Percentiles rank a stretch among this genome's conserved stretches.
phyloP scores from a whole-genome alignment of 2,888 invertebrate species.

The Schrankia costaestrigalis region DNA sequence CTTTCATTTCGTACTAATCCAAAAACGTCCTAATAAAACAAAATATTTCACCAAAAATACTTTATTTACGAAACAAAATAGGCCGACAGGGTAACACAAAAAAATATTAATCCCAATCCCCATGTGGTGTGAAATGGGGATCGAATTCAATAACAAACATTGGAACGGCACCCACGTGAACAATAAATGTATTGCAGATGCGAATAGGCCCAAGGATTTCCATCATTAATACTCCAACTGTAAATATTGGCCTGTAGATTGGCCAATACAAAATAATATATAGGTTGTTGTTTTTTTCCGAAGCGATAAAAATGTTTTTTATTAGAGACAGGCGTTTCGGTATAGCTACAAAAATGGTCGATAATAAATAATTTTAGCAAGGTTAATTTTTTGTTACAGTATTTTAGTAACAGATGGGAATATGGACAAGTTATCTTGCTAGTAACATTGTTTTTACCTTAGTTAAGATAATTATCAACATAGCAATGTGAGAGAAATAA shows the following conservation, averaged over 20 bases:
- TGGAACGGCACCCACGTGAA: constrained; percentile 49
- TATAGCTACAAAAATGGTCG: too few species aligned
- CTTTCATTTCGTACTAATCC: constrained; percentile 2
- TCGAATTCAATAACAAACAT: constrained; percentile 38
- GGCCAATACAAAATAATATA: constrained; percentile 10
- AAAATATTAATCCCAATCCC: constrained; percentile 24
- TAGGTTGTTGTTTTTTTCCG: constrained; percentile 14
- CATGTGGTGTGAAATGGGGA: constrained; percentile 25
- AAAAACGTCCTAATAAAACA: constrained; percentile 5
- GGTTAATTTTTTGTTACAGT: too few species aligned
- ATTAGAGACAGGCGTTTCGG: too few species aligned
- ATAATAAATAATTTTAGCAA: too few species aligned
- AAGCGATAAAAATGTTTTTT: too few species aligned
- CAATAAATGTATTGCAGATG: constrained; percentile 50
- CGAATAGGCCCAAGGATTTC: constrained; percentile 38
- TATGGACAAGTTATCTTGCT: too few species aligned
- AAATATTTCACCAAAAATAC: constrained; percentile 1
- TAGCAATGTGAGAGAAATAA: too few species aligned
- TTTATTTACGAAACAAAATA: constrained; percentile 18
- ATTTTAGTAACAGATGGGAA: too few species aligned
- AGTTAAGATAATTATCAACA: too few species aligned
- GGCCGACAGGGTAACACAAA: too few species aligned
- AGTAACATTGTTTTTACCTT: too few species aligned
- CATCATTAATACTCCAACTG: constrained; percentile 50
- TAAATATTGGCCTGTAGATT: constrained; percentile 39